These are phyloP conservation scores for Apodemia mormo DNA, from an alignment of 2,888 invertebrate genomes.

Conservation along the genomic window DNA sequence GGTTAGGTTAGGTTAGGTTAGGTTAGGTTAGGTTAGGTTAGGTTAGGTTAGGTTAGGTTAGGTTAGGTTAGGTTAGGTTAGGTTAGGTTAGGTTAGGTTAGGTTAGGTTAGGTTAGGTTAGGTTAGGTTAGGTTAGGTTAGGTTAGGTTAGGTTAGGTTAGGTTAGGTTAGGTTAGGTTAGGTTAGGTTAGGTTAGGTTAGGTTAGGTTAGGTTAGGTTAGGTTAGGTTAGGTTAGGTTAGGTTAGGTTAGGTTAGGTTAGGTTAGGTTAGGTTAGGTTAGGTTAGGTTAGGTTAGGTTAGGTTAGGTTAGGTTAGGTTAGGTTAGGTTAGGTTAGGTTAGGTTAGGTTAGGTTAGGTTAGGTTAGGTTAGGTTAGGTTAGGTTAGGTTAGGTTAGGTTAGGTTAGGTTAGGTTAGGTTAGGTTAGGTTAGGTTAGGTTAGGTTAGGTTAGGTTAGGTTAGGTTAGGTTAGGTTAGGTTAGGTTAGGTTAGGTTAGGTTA, in stretches of 20 bases:
- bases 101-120: too few species aligned
- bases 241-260: constrained; percentile 14
- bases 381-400: constrained; percentile 14
- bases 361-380: constrained; percentile 14
- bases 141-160: too few species aligned
- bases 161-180: too few species aligned
- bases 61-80: too few species aligned
- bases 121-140: too few species aligned
- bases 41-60: too few species aligned
- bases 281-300: constrained; percentile 11
- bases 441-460: constrained; percentile 14
- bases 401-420: constrained; percentile 11
- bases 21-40: too few species aligned
- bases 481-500: constrained; percentile 14
- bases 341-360: constrained; percentile 14
- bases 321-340: constrained; percentile 14
- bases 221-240: constrained; percentile 14
- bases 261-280: constrained; percentile 8
- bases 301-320: constrained; percentile 14
- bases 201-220: constrained; percentile 14
- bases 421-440: constrained; percentile 2
- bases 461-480: constrained; percentile 14
- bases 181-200: constrained; percentile 14
- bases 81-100: too few species aligned
- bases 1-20: too few species aligned